Evolutionary conservation across 2,113 vertebrate genomes (phyloP).

Genomic region (Tetrao urogallus): DNA sequence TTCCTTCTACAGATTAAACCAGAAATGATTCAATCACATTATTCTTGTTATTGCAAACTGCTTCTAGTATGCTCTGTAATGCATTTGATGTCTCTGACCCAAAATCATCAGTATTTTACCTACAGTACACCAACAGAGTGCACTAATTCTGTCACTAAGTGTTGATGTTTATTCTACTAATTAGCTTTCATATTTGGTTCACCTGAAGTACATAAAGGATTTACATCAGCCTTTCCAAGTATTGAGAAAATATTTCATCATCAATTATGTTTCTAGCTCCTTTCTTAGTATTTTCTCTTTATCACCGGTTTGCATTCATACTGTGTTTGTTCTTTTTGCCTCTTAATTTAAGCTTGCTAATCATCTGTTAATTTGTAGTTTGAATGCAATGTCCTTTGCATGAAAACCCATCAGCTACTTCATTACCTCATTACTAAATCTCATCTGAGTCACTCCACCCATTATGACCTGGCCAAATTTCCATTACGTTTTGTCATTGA

Average conservation of each 20-base stretch:
- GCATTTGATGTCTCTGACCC: background rate
- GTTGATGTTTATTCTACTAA: background rate
- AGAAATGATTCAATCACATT: background rate
- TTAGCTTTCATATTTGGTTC: conserved; percentile 17
- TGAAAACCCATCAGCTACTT: conserved; percentile 48
- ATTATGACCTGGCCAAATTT: conserved; percentile 33
- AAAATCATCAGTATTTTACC: background rate
- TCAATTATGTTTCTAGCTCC: background rate
- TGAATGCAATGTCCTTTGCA: conserved; percentile 31
- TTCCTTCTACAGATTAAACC: too few relatives aligned
- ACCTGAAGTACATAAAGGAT: background rate
- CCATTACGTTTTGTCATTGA: conserved; percentile 45
- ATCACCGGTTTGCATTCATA: conserved; percentile 26
- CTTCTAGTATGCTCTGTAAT: background rate
- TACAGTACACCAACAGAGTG: background rate
- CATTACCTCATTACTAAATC: conserved; percentile 58
- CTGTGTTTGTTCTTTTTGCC: conserved; percentile 27
- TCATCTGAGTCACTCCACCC: conserved; percentile 35
- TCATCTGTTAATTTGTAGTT: conserved; percentile 44
- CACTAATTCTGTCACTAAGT: background rate
- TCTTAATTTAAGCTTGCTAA: conserved; percentile 56
- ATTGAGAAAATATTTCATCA: conserved; percentile 34
- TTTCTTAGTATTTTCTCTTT: conserved; percentile 39
- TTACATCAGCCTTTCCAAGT: background rate
- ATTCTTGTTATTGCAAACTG: background rate